These are phyloP conservation scores for Camelus dromedarius DNA, from an alignment of 2,113 vertebrate genomes.

Conservation along the genomic window DNA sequence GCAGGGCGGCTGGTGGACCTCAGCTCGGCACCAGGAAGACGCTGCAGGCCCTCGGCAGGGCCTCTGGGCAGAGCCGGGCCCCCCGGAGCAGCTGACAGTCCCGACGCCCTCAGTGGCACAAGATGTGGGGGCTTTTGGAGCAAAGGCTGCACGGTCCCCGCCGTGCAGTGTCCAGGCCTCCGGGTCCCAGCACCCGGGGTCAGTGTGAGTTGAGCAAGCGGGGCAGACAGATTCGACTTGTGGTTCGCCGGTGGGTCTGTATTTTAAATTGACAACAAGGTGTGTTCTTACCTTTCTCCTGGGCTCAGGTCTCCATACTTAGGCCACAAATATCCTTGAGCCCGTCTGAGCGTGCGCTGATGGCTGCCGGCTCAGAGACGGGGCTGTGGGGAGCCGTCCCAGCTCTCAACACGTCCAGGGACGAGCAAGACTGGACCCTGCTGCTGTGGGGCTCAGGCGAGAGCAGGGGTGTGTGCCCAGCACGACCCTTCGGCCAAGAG, in stretches of 20 bases:
- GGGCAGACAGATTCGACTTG: not conserved
- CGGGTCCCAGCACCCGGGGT: not conserved
- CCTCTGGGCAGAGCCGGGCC: fast-evolving
- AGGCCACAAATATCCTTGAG: not conserved
- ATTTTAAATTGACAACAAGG: not conserved
- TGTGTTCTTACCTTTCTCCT: not conserved
- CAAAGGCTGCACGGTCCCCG: not conserved
- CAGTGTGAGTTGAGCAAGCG: not conserved
- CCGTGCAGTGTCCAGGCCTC: not conserved
- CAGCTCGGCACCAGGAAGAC: not conserved
- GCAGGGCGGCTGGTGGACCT: not conserved
- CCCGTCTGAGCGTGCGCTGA: not conserved
- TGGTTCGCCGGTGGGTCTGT: not conserved
- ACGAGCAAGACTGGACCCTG: fast-evolving
- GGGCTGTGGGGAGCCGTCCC: not conserved
- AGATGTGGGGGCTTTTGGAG: no score
- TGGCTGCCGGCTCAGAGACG: not conserved
- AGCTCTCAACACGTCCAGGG: not conserved
- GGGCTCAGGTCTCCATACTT: no score
- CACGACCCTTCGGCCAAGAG: fast-evolving
- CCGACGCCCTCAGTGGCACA: not conserved
- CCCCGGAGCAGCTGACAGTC: not conserved
- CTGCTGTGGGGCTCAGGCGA: fast-evolving
- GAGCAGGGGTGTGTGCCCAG: not conserved
- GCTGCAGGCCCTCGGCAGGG: not conserved